A percentile compares a stretch with the other conserved stretches of the same genome.
phyloP scores from a whole-genome alignment of 2,113 vertebrate genomes.

The Aegotheles bennettii region DNA sequence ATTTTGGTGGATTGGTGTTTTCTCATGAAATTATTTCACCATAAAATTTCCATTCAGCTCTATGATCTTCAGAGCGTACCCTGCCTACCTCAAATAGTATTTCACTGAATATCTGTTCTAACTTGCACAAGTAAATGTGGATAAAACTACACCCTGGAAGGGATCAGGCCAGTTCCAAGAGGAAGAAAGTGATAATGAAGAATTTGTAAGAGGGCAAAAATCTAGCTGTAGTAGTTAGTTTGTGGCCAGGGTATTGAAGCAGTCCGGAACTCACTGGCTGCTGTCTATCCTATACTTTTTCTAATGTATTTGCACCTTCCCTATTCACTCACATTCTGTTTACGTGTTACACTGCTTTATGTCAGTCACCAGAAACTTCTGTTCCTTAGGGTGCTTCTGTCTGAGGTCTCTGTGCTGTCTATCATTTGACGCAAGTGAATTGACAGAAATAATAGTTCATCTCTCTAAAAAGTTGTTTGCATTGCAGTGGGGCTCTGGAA shows the following conservation, averaged over 20 bases:
- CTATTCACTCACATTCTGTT: neutral
- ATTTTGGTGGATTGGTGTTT: neutral
- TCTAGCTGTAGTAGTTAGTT: neutral
- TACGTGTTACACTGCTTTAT: rapidly evolving
- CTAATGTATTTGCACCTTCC: neutral
- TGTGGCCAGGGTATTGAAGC: neutral
- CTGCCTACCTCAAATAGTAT: neutral
- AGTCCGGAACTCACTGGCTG: neutral
- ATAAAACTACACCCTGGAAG: neutral
- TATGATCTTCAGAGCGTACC: neutral
- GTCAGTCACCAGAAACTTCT: neutral
- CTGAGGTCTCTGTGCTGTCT: neutral
- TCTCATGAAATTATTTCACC: neutral
- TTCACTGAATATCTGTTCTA: neutral
- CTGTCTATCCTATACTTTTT: neutral
- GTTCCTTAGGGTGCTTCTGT: neutral
- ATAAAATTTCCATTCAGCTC: neutral
- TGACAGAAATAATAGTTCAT: neutral
- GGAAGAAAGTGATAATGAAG: neutral
- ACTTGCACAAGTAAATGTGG: neutral
- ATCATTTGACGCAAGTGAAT: neutral
- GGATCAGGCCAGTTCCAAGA: neutral
- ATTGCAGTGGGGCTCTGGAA: neutral
- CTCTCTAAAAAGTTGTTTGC: neutral
- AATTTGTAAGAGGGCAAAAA: neutral